phyloP scores from a whole-genome alignment of 2,888 invertebrate species.

The Nephrotoma appendiculata region DNA sequence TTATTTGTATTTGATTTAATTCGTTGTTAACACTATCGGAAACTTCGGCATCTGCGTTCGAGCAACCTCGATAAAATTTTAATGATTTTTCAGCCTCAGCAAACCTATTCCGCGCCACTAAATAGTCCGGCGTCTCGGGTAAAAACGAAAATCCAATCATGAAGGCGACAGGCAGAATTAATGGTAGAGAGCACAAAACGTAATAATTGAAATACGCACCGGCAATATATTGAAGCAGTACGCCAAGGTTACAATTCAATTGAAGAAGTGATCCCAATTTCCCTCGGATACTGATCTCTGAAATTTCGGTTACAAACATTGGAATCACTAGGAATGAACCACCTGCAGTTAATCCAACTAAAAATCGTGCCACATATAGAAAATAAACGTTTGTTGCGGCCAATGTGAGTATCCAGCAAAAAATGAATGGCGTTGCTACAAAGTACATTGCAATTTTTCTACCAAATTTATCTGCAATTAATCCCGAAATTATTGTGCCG shows the following conservation, averaged over 20 bases:
- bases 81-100: slow-evolving; percentile 24
- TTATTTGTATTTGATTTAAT: not conserved
- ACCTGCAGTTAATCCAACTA: slow-evolving; percentile 7
- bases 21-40: not conserved
- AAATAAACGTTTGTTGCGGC: not conserved
- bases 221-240: slow-evolving; percentile 22
- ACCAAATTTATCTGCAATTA: slow-evolving; percentile 20
- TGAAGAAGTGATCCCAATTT: slow-evolving; percentile 26
- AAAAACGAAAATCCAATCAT: slow-evolving; percentile 21
- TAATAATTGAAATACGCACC: slow-evolving; percentile 23
- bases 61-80: slow-evolving; percentile 24
- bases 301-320: slow-evolving; percentile 10
- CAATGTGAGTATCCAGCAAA: slow-evolving; percentile 11
- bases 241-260: slow-evolving; percentile 23
- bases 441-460: slow-evolving; percentile 22
- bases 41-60: not conserved
- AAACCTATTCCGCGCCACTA: slow-evolving; percentile 19
- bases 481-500: slow-evolving; percentile 21
- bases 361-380: slow-evolving; percentile 1
- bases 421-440: slow-evolving; percentile 24
- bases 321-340: slow-evolving; percentile 7
- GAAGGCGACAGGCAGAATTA: slow-evolving; percentile 20
- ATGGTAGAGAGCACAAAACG: slow-evolving; percentile 19
- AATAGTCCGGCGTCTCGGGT: slow-evolving; percentile 27
- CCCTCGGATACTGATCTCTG: slow-evolving; percentile 14